Percentiles rank a stretch among this genome's conserved stretches.
Evolutionary conservation across 2,113 vertebrate species (phyloP).

Genomic region (Callionymus lyra): DNA sequence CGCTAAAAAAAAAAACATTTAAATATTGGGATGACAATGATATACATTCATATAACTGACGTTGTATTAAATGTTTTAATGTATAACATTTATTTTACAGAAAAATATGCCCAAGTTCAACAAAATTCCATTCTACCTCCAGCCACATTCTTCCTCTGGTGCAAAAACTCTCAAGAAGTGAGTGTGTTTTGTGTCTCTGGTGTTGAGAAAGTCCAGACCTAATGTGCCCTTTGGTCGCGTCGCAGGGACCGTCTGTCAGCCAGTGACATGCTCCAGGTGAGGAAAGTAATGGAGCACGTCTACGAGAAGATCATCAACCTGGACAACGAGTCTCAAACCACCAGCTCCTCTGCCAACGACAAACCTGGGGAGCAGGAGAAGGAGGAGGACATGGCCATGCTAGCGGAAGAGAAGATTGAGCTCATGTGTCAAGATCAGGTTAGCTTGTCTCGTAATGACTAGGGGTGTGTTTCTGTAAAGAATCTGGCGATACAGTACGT

Average conservation of each 20-base stretch:
- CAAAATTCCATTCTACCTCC: constrained; percentile 99
- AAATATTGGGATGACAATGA: too few species aligned
- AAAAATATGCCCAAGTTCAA: constrained; percentile 99
- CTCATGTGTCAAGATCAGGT: constrained; percentile 98
- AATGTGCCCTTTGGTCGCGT: not conserved
- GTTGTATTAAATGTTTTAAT: too few species aligned
- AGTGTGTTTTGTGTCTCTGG: constrained; percentile 25
- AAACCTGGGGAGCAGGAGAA: constrained; percentile 93
- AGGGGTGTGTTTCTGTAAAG: too few species aligned
- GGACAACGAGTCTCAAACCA: constrained; percentile 94
- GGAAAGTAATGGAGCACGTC: constrained; percentile 97
- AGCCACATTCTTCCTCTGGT: constrained; percentile 94
- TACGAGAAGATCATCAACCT: constrained; percentile 98
- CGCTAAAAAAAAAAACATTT: too few species aligned
- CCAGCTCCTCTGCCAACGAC: constrained; percentile 88
- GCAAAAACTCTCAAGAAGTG: constrained; percentile 98
- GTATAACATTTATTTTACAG: constrained; percentile 73
- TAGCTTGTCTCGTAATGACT: not conserved
- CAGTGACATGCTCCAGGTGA: constrained; percentile 97
- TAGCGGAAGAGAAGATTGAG: constrained; percentile 97
- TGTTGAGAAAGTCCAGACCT: not conserved
- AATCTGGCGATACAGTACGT: too few species aligned
- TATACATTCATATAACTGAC: too few species aligned
- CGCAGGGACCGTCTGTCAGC: constrained; percentile 89
- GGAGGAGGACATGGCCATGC: constrained; percentile 92